A percentile compares a stretch with the other conserved stretches of the same genome.
Evolutionary conservation across 2,113 vertebrate species (phyloP).

Genomic region (Puntigrus tetrazona): DNA sequence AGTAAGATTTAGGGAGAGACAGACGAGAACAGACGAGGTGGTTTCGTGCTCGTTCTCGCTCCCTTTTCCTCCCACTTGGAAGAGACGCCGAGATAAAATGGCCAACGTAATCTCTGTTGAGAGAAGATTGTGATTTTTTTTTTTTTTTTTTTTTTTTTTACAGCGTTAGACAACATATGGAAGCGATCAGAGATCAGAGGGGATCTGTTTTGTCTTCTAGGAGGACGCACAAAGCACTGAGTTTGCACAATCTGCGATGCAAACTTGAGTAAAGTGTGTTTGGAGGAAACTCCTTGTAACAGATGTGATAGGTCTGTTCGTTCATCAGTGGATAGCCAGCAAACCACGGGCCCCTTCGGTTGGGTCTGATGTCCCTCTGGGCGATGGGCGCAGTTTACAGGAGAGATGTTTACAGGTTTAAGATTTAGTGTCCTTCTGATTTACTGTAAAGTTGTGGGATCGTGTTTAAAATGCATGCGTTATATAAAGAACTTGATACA

Average conservation of each 20-base stretch:
- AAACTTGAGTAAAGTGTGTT: not conserved
- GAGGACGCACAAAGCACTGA: constrained; percentile 5
- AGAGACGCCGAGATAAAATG: constrained; percentile 17
- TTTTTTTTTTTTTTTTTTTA: not conserved
- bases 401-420: not conserved
- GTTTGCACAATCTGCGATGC: constrained; percentile 3
- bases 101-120: not conserved
- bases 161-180: constrained; percentile 55
- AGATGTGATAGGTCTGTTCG: constrained; percentile 19
- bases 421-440: not conserved
- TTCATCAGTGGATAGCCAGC: constrained; percentile 41
- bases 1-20: constrained; percentile 54
- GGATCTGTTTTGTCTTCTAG: constrained; percentile 14
- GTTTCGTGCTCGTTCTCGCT: constrained; percentile 47
- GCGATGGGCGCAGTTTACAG: not conserved
- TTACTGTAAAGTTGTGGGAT: not conserved
- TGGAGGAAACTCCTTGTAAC: constrained; percentile 20
- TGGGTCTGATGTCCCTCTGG: not conserved
- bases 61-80: constrained; percentile 44
- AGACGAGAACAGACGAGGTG: constrained; percentile 60
- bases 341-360: not conserved
- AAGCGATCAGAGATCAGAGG: constrained; percentile 50
- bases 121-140: constrained; percentile 4
- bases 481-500: not conserved
- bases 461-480: not conserved